Base-by-base conservation (phyloP, 2,113 vertebrate genomes). In the Ceyx margarethae region DNA sequence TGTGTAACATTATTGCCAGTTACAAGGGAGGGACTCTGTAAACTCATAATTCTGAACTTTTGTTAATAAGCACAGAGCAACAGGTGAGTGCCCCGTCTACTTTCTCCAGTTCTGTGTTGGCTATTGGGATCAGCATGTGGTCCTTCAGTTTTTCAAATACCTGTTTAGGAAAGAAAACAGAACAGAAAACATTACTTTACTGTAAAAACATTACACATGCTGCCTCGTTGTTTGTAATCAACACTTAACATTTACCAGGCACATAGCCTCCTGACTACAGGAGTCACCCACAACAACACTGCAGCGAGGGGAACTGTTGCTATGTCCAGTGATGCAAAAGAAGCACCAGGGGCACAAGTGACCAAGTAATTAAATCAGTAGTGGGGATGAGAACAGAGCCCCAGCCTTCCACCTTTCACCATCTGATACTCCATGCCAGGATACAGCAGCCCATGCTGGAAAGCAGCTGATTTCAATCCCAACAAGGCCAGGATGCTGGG, bases 91-190 rank as follows among this genome's bases (percentile, higher is more conserved):
- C 53, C 43, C 99, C 99, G 1, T 99, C 98, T 95, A 99, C 98
- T 97, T 99, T 99, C 79, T 93, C 96, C 95, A 98, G 97, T 97
- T 99, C 98, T 68, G 91, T 90, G 89, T 97, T 98, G 94, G 98
- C 96, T 93, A 98, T 97, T 0, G 99, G 99, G 85, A 99, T 99
- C 97, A 99, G 98, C 97, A 98, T 98, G 97, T 99, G 96, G 97
- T 99, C 99, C 97, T 99, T 99, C 96, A 99, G 97, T 93, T 98
- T 99, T 97, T 99, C 99, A 94, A 98, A 99, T 51, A 99, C 98
- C 99, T 99, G 94, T 65, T 85, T 40, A 42, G 67, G 69, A 85
- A 88, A 91, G 35, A 74, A 81, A 92, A 87, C 0, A 5, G 78
- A 77, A 93, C 17, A 72, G 71, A 87, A 89, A 51, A 50, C 6